Conservation (phyloP, 2,888 invertebrate species). For the Xanthorhoe spadicearia region DNA sequence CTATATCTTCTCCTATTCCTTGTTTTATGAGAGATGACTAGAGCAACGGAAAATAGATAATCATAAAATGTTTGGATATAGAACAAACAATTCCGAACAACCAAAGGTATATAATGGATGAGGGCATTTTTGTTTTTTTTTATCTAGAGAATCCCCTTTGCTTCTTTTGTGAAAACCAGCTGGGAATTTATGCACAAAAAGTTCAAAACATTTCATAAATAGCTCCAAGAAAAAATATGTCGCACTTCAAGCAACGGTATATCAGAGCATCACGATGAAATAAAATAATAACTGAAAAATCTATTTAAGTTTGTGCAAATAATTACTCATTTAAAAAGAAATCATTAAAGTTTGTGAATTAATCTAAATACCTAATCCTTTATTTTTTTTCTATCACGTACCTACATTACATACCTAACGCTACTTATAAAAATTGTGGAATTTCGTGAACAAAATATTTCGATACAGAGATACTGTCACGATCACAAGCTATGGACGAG, state of each 20-base stretch:
- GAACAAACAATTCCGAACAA: neutral
- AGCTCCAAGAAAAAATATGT: no score
- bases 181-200: no score
- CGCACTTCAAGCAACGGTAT: no score
- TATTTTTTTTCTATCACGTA: neutral
- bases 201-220: no score
- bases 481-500: slow-evolving; percentile 48
- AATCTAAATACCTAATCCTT: no score
- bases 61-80: neutral
- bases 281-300: no score
- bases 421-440: neutral
- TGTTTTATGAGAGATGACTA: slow-evolving; percentile 23
- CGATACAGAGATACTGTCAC: slow-evolving; percentile 39
- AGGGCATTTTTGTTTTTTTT: no score
- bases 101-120: no score
- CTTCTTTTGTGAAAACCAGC: no score
- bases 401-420: neutral
- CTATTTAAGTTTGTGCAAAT: neutral
- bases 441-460: neutral
- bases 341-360: no score
- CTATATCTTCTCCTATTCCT: slow-evolving; percentile 21
- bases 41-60: neutral
- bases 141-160: no score
- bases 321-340: neutral
- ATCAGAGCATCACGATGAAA: no score